Percentiles rank a stretch among this genome's conserved stretches.
Conservation (phyloP, 35 echinoderm and acorn worm species). For the Ophioderma brevispina region DNA sequence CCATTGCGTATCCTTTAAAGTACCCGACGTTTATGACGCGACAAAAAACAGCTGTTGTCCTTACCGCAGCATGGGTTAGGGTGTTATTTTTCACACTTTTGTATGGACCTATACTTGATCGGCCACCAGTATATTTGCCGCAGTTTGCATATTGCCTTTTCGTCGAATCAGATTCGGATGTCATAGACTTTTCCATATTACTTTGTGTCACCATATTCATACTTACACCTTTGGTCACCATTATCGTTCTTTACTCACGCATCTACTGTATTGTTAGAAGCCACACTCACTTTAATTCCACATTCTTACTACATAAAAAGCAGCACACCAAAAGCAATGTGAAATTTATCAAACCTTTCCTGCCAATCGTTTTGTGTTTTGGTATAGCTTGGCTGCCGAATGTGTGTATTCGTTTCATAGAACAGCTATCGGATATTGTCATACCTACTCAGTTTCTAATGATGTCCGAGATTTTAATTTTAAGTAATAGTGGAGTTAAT, state of each 20-base stretch:
- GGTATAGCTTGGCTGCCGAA: neutral
- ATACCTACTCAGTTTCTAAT: neutral
- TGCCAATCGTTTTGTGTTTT: neutral
- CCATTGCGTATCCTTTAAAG: neutral
- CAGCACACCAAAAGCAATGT: neutral
- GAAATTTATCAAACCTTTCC: neutral
- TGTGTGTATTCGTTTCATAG: no score
- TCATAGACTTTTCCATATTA: no score
- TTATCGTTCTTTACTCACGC: no score
- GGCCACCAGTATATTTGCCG: no score
- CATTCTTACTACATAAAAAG: neutral
- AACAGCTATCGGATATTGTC: no score
- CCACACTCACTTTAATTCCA: no score
- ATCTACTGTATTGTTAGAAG: no score
- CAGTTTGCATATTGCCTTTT: neutral
- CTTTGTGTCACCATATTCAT: no score
- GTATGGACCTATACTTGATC: neutral
- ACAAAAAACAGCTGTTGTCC: neutral
- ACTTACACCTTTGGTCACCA: no score
- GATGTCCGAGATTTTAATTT: neutral
- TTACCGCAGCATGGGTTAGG: neutral
- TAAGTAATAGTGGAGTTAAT: slow-evolving; percentile 6
- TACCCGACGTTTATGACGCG: neutral
- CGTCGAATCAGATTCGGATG: no score
- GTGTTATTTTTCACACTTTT: neutral